Evolutionary conservation across 2,888 invertebrate genomes (phyloP).

Genomic region (Lumbricus terrestris): DNA sequence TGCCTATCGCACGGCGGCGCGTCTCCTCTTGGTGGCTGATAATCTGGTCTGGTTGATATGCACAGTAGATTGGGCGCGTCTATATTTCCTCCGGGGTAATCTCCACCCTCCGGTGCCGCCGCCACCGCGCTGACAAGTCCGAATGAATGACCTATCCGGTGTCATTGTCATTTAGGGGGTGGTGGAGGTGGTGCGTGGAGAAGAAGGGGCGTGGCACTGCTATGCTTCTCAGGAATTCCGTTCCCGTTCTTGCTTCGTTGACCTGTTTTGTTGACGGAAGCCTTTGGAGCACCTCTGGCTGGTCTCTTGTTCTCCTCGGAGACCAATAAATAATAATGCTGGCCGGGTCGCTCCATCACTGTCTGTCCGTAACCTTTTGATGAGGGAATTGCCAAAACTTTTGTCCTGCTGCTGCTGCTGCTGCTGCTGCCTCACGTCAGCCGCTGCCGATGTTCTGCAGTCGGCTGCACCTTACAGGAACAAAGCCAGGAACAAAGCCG

Average conservation of each 20-base stretch:
- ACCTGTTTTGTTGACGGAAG: not conserved
- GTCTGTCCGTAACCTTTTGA: slow-evolving; percentile 17
- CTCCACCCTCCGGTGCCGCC: slow-evolving; percentile 9
- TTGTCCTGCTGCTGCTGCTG: not conserved
- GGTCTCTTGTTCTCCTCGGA: slow-evolving; percentile 13
- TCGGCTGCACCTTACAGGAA: not conserved
- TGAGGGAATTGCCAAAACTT: slow-evolving; percentile 10
- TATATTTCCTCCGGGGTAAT: slow-evolving; percentile 8
- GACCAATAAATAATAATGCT: slow-evolving; percentile 7
- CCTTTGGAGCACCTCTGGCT: not conserved
- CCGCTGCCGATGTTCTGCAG: not conserved
- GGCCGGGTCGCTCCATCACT: not conserved
- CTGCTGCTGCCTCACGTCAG: no score
- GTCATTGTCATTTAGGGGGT: slow-evolving; percentile 12
- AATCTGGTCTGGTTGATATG: slow-evolving; percentile 10
- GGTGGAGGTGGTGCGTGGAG: not conserved
- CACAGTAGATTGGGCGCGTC: slow-evolving; percentile 5
- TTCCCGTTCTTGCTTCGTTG: slow-evolving; percentile 7
- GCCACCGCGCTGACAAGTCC: slow-evolving; percentile 9
- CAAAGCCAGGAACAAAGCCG: not conserved
- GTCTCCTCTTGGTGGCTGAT: not conserved
- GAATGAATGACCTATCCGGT: slow-evolving; percentile 5
- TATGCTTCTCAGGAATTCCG: not conserved
- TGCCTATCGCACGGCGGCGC: not conserved
- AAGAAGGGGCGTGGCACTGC: not conserved